Base-by-base conservation (phyloP, 35 echinoderm and acorn worm species). In the Holothuria glaberrima region DNA sequence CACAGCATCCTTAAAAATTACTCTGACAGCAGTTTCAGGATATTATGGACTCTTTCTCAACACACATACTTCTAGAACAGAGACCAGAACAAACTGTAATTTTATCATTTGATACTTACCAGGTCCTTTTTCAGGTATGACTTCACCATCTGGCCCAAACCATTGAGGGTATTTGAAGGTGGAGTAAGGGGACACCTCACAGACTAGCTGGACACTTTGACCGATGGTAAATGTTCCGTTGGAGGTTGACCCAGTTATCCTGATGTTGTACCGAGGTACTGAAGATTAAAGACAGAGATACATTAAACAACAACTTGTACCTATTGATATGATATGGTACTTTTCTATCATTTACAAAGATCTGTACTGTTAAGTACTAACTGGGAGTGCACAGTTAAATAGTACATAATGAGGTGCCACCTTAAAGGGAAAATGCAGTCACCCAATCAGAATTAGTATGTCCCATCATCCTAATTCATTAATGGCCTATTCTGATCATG, bases 181-280 rank as follows among this genome's bases (percentile, higher is more conserved):
- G 0, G 86, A 33, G 34, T 91, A 88, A 22, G 41, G 85, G 18
- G 95, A 83, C 9, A 94, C 92, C 69, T 97, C 95, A 87, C 95
- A 97, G 0, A 97, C 92, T 67, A 97, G 91, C 68, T 91, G 85
- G 18, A 94, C 10, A 58, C 91, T 82, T 66, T 94, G 92, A 57
- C 92, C 92, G 5, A 97, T 62, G 0, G 86, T 34, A 25, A 68
- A 77, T 56, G 62, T 88, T 45, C 41, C 68, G 20, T 87, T 83
- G 30, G 93, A 71, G 7, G 68, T 69, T 41, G 36, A 41, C 17
- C 89, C 86, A 19, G 64, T 34, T 33, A 95, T 95, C 18, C 94
- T 46, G 64, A 95, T 95, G 44, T 86, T 77, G 80, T 87, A 92
- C 12, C 30, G 20, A 0, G 88, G 58, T 60, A 22, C 88, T 90